Percentiles rank a stretch among this genome's conserved stretches.
phyloP scores from a whole-genome alignment of 2,888 invertebrate species.

The Drosophila falleni region DNA sequence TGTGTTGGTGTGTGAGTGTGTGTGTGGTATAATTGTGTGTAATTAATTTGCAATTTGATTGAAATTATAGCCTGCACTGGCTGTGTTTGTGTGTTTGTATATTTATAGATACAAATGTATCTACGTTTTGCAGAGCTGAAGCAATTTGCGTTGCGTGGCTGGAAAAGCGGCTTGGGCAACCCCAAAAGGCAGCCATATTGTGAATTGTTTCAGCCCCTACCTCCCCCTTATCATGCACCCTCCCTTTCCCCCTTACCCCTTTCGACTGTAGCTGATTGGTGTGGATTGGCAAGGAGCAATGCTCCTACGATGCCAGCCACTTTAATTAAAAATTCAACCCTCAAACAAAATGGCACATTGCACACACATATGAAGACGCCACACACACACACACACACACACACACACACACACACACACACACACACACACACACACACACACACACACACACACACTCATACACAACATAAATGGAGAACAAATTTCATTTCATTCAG shows the following conservation, averaged over 20 bases:
- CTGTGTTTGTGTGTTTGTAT: slow-evolving; percentile 7
- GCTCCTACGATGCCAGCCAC: slow-evolving; percentile 67
- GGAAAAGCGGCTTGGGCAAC: slow-evolving; percentile 31
- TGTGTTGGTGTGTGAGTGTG: slow-evolving; percentile 27
- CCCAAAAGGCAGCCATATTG: slow-evolving; percentile 72
- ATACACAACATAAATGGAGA: slow-evolving; percentile 25
- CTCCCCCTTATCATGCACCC: neutral
- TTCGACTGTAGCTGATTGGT: slow-evolving; percentile 43
- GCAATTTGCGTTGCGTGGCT: slow-evolving; percentile 72
- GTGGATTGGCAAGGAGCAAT: slow-evolving; percentile 65
- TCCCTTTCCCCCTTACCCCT: neutral
- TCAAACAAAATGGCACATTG: slow-evolving; percentile 61
- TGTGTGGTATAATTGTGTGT: slow-evolving; percentile 73
- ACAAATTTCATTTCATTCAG: slow-evolving; percentile 62
- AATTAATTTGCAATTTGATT: slow-evolving; percentile 80
- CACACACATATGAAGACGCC: slow-evolving; percentile 35
- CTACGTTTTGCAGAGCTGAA: slow-evolving; percentile 34
- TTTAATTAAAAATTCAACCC: slow-evolving; percentile 80
- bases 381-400: slow-evolving; percentile 36
- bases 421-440: slow-evolving; percentile 40
- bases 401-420: slow-evolving; percentile 22
- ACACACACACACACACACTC: slow-evolving; percentile 27
- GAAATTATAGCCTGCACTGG: slow-evolving; percentile 72
- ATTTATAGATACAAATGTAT: slow-evolving; percentile 15
- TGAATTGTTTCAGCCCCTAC: slow-evolving; percentile 36